phyloP scores from a whole-genome alignment of 2,113 vertebrate species.

The Herpetotheres cachinnans region DNA sequence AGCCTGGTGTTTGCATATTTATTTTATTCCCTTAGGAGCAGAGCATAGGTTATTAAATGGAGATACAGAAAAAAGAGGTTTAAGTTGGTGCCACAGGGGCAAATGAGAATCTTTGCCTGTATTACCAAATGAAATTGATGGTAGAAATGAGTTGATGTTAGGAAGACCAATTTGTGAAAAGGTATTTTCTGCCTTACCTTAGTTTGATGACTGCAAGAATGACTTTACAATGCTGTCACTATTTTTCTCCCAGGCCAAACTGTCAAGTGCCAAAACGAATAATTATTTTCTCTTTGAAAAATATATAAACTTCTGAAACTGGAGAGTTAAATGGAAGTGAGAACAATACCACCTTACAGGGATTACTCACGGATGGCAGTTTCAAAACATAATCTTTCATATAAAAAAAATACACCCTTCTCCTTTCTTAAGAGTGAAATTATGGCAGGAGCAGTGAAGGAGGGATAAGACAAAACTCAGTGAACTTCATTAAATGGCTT shows the following conservation, averaged over 20 bases:
- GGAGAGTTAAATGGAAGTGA: neutral
- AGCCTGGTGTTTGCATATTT: neutral
- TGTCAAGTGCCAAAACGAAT: neutral
- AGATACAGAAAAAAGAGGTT: neutral
- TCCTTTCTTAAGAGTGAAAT: neutral
- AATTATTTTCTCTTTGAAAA: neutral
- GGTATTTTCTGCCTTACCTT: neutral
- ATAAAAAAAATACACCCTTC: neutral
- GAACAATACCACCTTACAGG: neutral
- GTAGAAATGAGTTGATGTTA: neutral
- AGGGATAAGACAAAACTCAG: neutral
- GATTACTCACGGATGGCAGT: neutral
- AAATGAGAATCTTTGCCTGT: neutral
- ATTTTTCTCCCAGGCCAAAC: neutral
- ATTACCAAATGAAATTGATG: neutral
- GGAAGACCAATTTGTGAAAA: neutral
- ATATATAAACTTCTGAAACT: neutral
- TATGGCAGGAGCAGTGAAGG: neutral
- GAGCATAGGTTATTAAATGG: neutral
- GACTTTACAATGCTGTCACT: neutral
- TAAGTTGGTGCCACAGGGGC: neutral
- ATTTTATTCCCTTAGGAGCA: neutral
- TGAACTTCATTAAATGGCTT: neutral
- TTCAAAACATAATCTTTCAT: neutral
- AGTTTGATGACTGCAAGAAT: neutral